phyloP scores from a whole-genome alignment of 2,797 vertebrate species.

The Poecilia wingei region DNA sequence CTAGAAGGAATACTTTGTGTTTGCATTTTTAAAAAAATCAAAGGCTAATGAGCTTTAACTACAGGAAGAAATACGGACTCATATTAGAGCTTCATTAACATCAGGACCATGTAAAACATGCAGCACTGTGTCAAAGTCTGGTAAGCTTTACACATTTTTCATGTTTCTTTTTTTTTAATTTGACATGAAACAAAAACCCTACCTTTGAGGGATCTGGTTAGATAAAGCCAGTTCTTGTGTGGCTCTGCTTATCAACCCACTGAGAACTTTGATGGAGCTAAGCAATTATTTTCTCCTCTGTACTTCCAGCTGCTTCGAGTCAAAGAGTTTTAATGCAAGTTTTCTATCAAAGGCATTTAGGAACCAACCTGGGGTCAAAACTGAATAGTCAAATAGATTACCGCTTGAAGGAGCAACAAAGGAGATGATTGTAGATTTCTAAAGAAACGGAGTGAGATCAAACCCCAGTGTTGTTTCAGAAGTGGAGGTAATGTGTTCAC shows the following conservation, averaged over 20 bases:
- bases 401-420: neutral
- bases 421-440: neutral
- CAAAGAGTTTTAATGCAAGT: neutral
- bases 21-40: slow-evolving; percentile 4
- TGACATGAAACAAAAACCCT: neutral
- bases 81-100: neutral
- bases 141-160: neutral
- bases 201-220: neutral
- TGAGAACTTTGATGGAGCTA: neutral
- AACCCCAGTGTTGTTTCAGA: no score
- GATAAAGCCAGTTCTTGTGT: neutral
- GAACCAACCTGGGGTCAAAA: neutral
- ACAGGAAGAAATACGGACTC: neutral
- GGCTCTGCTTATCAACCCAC: neutral
- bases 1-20: neutral
- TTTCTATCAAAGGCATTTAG: neutral
- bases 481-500: no score
- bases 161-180: neutral
- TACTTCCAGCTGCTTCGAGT: neutral
- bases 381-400: neutral
- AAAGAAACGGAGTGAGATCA: neutral
- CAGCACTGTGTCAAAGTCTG: neutral
- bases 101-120: neutral
- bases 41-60: neutral
- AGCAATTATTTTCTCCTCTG: neutral